Percentiles rank a stretch among this genome's conserved stretches.
phyloP scores from a whole-genome alignment of 1,140 invertebrate genomes.

The Drosophila watanabei region DNA sequence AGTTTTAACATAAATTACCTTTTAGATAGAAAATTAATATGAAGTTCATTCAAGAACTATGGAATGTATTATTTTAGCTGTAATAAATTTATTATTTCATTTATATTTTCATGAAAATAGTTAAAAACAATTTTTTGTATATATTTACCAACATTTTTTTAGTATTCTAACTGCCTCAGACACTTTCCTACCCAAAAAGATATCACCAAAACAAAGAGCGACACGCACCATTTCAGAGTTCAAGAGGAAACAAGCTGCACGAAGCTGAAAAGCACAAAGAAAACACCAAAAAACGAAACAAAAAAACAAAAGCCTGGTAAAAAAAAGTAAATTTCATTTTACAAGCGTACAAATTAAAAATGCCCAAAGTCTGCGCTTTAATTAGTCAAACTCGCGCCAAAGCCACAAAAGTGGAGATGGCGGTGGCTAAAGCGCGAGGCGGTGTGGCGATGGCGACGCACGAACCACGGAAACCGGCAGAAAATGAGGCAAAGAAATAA shows the following conservation, averaged over 20 bases:
- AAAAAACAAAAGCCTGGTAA: conserved; percentile 35
- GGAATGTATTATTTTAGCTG: accelerated
- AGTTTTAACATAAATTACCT: neutral
- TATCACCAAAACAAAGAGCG: conserved; percentile 25
- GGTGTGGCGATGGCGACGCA: conserved; percentile 58
- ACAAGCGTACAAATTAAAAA: conserved; percentile 85
- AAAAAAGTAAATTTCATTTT: conserved; percentile 81
- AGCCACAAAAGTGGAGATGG: conserved; percentile 60
- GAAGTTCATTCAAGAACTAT: accelerated
- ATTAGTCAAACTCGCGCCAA: conserved; percentile 84
- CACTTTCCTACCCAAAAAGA: conserved; percentile 3
- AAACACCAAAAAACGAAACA: conserved; percentile 10
- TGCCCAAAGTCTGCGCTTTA: conserved; percentile 81
- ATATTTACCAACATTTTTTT: neutral
- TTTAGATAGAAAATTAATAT: neutral
- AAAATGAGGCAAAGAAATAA: conserved; percentile 22
- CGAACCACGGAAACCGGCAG: conserved; percentile 50
- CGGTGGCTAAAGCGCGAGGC: neutral
- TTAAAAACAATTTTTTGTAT: neutral
- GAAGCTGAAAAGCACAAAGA: conserved; percentile 40
- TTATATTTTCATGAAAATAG: neutral
- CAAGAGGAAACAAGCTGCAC: conserved; percentile 84
- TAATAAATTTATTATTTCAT: too few species aligned
- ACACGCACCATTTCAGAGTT: conserved; percentile 75
- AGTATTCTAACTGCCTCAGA: neutral